Percentiles rank a stretch among this genome's conserved stretches.
phyloP scores from a whole-genome alignment of 2,113 vertebrate genomes.

The Mobula hypostoma region DNA sequence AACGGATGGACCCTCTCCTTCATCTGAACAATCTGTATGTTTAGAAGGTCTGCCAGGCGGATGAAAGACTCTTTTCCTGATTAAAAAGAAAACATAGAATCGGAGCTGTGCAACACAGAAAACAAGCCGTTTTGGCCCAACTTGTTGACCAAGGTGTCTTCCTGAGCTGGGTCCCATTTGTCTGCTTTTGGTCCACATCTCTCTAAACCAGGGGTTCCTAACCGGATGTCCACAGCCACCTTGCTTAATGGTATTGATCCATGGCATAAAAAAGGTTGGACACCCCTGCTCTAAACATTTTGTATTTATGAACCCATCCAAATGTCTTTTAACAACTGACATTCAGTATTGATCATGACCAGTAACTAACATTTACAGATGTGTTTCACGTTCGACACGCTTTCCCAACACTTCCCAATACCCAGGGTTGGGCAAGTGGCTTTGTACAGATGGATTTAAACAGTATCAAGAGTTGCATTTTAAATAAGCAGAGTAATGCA shows the following conservation, averaged over 20 bases:
- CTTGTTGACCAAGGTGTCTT: no score
- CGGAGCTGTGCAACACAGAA: not conserved
- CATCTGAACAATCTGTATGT: constrained; percentile 78
- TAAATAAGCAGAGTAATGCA: not conserved
- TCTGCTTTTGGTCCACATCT: no score
- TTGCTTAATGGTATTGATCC: no score
- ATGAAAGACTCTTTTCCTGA: constrained; percentile 77
- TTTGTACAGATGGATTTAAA: not conserved
- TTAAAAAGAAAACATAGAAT: constrained; percentile 6
- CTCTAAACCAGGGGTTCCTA: no score
- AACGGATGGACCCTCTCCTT: constrained; percentile 71
- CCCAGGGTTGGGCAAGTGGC: not conserved
- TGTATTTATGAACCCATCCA: not conserved
- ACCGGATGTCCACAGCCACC: no score
- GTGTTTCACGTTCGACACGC: not conserved
- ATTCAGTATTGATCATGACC: not conserved
- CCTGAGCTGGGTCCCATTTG: no score
- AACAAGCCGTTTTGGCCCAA: no score
- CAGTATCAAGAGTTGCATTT: not conserved
- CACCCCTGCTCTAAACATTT: no score
- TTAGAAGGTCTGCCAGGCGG: constrained; percentile 80
- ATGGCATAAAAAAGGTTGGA: no score
- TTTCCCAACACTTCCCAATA: not conserved
- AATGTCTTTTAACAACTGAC: no score
- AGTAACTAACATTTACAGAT: no score